Evolutionary conservation across 2,113 vertebrate genomes (phyloP).

Genomic region (Ciconia boyciana): DNA sequence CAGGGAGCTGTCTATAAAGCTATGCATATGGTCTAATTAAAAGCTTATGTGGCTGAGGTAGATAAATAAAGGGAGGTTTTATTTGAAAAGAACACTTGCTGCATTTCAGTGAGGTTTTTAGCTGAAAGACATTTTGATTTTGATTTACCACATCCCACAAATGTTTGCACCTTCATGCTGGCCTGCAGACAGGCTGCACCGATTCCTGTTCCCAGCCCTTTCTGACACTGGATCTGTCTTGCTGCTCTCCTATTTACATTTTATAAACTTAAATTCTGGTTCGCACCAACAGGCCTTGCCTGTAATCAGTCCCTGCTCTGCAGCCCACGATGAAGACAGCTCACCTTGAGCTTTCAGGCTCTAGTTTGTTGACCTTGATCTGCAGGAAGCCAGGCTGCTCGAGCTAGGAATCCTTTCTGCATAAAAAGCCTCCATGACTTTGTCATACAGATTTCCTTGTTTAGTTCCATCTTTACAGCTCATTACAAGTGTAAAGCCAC

Average conservation of each 20-base stretch:
- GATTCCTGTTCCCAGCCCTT: background rate
- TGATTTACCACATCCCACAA: background rate
- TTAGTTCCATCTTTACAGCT: background rate
- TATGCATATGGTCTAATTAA: background rate
- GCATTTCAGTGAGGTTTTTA: background rate
- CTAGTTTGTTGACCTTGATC: background rate
- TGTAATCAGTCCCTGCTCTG: background rate
- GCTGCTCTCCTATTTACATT: background rate
- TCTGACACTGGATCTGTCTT: background rate
- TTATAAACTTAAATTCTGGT: background rate
- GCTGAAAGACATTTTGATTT: background rate
- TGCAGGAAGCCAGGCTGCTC: background rate
- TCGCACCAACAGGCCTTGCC: background rate
- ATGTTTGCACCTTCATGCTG: background rate
- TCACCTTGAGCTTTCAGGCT: background rate
- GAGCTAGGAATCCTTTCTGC: background rate
- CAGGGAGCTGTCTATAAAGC: background rate
- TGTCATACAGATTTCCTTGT: background rate
- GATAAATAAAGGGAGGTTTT: background rate
- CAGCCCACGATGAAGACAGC: background rate
- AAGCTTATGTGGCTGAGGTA: constrained; percentile 23
- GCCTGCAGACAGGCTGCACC: background rate
- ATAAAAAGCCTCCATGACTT: background rate
- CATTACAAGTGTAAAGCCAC: background rate
- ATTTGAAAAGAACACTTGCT: constrained; percentile 1